Evolutionary conservation across 2,797 vertebrate species (phyloP).

Genomic region (Jordanella pulchra): DNA sequence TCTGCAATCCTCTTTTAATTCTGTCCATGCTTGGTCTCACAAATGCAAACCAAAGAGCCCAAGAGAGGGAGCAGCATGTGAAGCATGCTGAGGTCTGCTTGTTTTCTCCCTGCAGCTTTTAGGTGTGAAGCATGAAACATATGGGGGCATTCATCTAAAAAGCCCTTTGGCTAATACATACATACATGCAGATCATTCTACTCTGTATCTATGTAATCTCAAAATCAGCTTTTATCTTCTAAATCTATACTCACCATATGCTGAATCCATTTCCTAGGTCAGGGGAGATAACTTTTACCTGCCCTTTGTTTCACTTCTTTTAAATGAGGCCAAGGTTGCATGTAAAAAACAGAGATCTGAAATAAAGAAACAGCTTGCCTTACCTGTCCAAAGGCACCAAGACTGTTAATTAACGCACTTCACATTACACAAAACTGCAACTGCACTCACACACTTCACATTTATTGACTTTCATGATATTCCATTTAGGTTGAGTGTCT

Average conservation of each 20-base stretch:
- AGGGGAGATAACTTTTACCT: not conserved
- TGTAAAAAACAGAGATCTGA: slow-evolving; percentile 1
- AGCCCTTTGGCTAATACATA: slow-evolving; percentile 48
- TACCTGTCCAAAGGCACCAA: slow-evolving; percentile 3
- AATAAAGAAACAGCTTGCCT: not conserved
- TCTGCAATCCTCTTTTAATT: slow-evolving; percentile 39
- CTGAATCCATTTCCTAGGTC: not conserved
- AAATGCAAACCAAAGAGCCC: slow-evolving; percentile 57
- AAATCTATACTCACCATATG: not conserved
- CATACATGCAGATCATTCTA: slow-evolving; percentile 31
- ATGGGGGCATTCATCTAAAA: slow-evolving; percentile 75
- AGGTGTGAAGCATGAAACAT: slow-evolving; percentile 74
- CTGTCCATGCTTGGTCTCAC: slow-evolving; percentile 51
- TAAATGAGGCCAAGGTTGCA: not conserved
- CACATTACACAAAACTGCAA: slow-evolving; percentile 2
- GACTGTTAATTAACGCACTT: slow-evolving; percentile 5
- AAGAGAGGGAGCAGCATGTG: slow-evolving; percentile 54
- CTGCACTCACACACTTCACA: not conserved
- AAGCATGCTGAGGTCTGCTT: slow-evolving; percentile 58
- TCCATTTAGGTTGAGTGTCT: not conserved
- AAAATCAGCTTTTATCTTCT: slow-evolving; percentile 26
- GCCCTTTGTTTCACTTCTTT: not conserved
- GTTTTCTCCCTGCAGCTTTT: slow-evolving; percentile 64
- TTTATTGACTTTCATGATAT: slow-evolving; percentile 1
- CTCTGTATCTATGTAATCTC: slow-evolving; percentile 28